Base-by-base conservation (phyloP, 2,888 invertebrate species). In the Netelia melanura region DNA sequence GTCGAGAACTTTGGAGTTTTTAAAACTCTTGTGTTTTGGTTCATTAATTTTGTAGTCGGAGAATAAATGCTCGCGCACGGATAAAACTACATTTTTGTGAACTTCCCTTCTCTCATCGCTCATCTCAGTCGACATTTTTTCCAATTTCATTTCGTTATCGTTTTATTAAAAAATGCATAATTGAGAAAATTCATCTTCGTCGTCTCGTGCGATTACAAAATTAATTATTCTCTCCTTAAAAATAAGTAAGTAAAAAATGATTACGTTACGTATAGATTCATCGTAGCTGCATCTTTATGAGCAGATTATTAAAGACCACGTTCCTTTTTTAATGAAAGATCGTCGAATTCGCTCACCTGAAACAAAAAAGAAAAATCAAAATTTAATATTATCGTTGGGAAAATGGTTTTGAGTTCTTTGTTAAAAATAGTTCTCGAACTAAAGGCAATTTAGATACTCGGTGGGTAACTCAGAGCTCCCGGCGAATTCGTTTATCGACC, bases 1-100 rank as follows among this genome's bases (percentile, higher is more conserved):
- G 14, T 44, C n/a, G 52, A 30, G 61, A 11, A 71, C 11, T 79
- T 64, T 44, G 71, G 79, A 64, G 71, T 79, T 79, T 62, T 64
- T 21, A 79, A 79, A 79, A 79, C 71, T 62, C 71, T 38, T 64
- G 71, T 79, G 79, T 71, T 79, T 78, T 70, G 78, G 70, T 78
- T 79, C 79, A 71, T 79, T 79, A 79, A 79, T 71, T 71, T 79
- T 64, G 54, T 64, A 64, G 71, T 71, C 64, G 61, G 62, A 70
- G 68, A 44, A 54, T 79, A 79, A 79, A 64, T 64, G 21, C 21
- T 71, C 79, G 62, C 71, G 54, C 21, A 64, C 54, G 79, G 62
- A 43, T n/a, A 23, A 64, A 62, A 64, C 21, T 68, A 77, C 77
- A 61, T 68, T 76, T 17, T 44, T 3, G 30, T 17, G 61, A 75